phyloP scores from a whole-genome alignment of 64 coral and sea anemone genomes.

The Montipora cactus region DNA sequence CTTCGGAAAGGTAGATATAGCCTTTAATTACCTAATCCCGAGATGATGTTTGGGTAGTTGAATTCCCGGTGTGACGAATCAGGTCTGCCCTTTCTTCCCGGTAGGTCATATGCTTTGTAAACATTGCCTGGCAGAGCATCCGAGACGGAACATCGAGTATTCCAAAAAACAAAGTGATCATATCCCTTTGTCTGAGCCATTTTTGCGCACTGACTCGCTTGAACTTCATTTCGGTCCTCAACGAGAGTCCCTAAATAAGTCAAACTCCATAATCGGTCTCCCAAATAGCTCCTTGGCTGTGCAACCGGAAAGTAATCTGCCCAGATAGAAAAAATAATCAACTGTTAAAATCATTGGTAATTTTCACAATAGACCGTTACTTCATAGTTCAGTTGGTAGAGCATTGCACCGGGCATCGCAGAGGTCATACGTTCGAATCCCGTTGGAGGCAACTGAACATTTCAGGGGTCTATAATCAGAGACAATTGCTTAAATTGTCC shows the following conservation, averaged over 20 bases:
- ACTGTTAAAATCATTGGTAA: neutral
- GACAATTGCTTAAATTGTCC: too few relatives aligned
- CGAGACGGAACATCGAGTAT: neutral
- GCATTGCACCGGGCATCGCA: too few relatives aligned
- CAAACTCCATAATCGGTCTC: neutral
- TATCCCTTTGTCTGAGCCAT: neutral
- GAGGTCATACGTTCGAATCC: too few relatives aligned
- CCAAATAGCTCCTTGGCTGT: neutral
- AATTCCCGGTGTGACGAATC: neutral
- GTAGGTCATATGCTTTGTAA: neutral
- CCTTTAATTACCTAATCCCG: neutral
- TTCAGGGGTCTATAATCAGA: too few relatives aligned
- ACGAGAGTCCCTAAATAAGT: neutral
- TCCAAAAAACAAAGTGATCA: neutral
- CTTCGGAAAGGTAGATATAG: neutral
- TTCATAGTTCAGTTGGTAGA: too few relatives aligned
- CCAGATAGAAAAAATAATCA: neutral
- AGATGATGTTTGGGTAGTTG: neutral
- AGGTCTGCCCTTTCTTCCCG: neutral
- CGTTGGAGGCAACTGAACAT: too few relatives aligned
- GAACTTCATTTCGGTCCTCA: too few relatives aligned
- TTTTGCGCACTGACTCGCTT: neutral
- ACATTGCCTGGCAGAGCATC: conserved; percentile 3
- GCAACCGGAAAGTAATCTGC: neutral
- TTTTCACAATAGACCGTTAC: too few relatives aligned